Percentiles rank a stretch among this genome's conserved stretches.
These are phyloP conservation scores for Indri indri DNA, from an alignment of 2,113 vertebrate species.

Conservation along the genomic window DNA sequence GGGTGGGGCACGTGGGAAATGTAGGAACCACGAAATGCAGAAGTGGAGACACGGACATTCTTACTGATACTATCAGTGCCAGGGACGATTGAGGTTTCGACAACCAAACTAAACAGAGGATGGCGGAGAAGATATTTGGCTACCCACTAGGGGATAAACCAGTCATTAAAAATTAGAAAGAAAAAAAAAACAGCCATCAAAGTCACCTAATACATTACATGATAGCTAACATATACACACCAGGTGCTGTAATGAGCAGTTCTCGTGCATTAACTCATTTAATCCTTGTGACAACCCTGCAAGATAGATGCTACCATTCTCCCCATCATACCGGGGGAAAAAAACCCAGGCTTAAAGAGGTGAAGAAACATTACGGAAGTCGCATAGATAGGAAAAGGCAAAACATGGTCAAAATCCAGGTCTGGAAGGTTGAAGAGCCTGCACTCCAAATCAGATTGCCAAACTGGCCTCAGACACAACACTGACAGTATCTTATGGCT, in stretches of 20 bases:
- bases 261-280: background rate
- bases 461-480: background rate
- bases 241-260: background rate
- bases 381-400: background rate
- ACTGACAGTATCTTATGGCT: background rate
- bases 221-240: background rate
- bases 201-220: background rate
- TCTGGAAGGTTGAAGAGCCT: background rate
- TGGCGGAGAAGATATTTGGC: background rate
- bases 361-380: background rate
- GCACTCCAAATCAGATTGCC: background rate
- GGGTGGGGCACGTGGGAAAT: accelerated
- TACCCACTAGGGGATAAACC: background rate
- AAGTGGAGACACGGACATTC: background rate
- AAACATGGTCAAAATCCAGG: background rate
- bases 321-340: background rate
- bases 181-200: background rate
- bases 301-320: background rate
- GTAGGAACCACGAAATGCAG: background rate
- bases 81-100: background rate
- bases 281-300: background rate
- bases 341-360: background rate
- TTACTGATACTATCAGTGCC: background rate
- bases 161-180: background rate
- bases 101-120: background rate